Conservation (phyloP, 2,113 vertebrate species). For the Syngnathoides biaculeatus region DNA sequence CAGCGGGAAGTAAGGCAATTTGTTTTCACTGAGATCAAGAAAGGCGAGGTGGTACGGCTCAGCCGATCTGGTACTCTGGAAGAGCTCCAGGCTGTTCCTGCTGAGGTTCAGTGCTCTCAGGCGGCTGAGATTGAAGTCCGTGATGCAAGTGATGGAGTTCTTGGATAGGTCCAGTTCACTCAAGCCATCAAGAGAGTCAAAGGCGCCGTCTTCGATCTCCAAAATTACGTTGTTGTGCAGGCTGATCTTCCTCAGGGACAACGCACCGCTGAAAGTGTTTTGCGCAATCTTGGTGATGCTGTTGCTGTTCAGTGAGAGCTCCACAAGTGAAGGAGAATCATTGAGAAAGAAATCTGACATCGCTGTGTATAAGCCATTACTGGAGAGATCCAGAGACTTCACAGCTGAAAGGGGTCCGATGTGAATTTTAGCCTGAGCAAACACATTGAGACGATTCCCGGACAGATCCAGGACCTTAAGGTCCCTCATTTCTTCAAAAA, state of each 20-base stretch:
- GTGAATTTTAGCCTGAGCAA: slow-evolving; percentile 60
- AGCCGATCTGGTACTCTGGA: slow-evolving; percentile 67
- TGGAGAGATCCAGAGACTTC: slow-evolving; percentile 82
- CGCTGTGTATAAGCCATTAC: slow-evolving; percentile 83
- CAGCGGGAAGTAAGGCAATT: slow-evolving; percentile 80
- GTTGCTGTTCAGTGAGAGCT: slow-evolving; percentile 83
- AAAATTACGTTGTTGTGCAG: slow-evolving; percentile 92
- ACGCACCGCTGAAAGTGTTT: slow-evolving; percentile 74
- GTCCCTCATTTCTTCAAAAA: slow-evolving; percentile 75
- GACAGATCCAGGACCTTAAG: slow-evolving; percentile 85
- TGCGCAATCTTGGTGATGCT: slow-evolving; percentile 83
- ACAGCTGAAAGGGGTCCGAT: slow-evolving; percentile 75
- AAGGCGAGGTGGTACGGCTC: slow-evolving; percentile 69
- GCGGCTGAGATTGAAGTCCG: slow-evolving; percentile 83
- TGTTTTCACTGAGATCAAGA: slow-evolving; percentile 90
- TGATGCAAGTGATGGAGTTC: slow-evolving; percentile 94
- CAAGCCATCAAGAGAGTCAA: slow-evolving; percentile 77
- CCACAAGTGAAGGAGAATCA: slow-evolving; percentile 73
- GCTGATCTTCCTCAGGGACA: slow-evolving; percentile 72
- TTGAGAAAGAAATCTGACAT: slow-evolving; percentile 81
- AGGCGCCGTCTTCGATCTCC: slow-evolving; percentile 90
- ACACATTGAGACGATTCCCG: slow-evolving; percentile 75
- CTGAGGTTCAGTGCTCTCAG: slow-evolving; percentile 85
- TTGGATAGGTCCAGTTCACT: slow-evolving; percentile 86
- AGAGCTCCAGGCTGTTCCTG: slow-evolving; percentile 88